Conservation (phyloP, 1,140 invertebrate species). For the Bombus vancouverensis region DNA sequence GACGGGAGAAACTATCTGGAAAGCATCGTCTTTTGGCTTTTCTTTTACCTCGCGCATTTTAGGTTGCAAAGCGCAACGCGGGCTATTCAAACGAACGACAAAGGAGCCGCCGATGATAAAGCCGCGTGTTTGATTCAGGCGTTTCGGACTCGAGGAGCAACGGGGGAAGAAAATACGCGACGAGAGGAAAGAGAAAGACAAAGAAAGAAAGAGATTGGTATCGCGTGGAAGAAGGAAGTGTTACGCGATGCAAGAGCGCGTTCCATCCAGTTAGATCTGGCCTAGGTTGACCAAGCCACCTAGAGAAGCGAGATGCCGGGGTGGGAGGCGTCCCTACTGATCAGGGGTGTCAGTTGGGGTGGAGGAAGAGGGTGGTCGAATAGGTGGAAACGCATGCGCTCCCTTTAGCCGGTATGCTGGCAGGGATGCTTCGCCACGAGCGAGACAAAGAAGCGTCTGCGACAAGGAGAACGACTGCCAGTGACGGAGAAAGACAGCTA, state of each 20-base stretch:
- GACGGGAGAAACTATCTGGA: no score
- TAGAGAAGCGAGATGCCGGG: conserved; percentile 17
- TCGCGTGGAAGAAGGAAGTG: neutral
- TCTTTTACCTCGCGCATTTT: neutral
- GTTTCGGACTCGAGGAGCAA: neutral
- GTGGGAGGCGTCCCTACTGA: conserved; percentile 26
- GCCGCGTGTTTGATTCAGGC: neutral
- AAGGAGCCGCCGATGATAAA: neutral
- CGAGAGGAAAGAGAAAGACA: neutral
- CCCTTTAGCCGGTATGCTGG: conserved; percentile 41
- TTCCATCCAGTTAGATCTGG: conserved; percentile 34
- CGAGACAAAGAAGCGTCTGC: conserved; percentile 21
- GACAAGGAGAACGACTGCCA: neutral
- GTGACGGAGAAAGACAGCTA: conserved; percentile 7
- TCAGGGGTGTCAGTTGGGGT: conserved; percentile 37
- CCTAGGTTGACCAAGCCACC: conserved; percentile 33
- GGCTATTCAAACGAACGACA: neutral
- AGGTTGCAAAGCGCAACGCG: no score
- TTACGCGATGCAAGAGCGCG: neutral
- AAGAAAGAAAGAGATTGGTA: neutral
- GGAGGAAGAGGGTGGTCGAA: conserved; percentile 36
- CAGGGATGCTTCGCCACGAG: conserved; percentile 56
- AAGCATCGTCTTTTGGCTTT: neutral
- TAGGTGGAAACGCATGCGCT: conserved; percentile 46
- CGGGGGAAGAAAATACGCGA: no score